These are phyloP conservation scores for Tricholauxania praeusta DNA, from an alignment of 2,888 invertebrate genomes.

Conservation along the genomic window DNA sequence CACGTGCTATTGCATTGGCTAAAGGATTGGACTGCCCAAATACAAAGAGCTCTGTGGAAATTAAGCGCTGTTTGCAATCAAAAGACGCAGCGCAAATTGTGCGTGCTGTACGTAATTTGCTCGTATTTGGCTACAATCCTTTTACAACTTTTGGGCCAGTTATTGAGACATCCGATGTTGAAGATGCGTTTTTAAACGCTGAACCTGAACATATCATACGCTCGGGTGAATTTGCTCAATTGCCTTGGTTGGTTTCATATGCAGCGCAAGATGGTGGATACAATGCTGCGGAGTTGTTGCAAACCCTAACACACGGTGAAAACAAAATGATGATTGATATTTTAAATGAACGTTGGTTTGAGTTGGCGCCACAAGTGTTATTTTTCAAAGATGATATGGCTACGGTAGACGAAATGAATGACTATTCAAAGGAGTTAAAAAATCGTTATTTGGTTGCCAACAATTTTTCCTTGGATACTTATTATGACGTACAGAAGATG, in stretches of 20 bases:
- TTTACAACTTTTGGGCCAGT: conserved; percentile 82
- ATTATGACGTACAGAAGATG: conserved; percentile 68
- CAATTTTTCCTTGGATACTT: conserved; percentile 68
- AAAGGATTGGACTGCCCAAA: conserved; percentile 74
- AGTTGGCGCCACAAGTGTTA: conserved; percentile 73
- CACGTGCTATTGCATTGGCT: conserved; percentile 75
- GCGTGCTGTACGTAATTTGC: conserved; percentile 63
- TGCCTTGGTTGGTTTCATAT: conserved; percentile 79
- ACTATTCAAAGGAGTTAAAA: conserved; percentile 47
- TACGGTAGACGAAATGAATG: conserved; percentile 63
- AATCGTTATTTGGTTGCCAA: conserved; percentile 49
- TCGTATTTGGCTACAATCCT: conserved; percentile 74
- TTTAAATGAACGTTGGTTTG: conserved; percentile 70
- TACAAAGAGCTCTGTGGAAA: conserved; percentile 68
- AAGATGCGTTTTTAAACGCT: conserved; percentile 75
- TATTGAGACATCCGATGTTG: conserved; percentile 70
- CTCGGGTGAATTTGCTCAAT: conserved; percentile 72
- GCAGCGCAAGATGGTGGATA: conserved; percentile 81
- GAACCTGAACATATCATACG: conserved; percentile 75
- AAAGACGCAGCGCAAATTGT: conserved; percentile 75
- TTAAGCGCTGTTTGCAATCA: conserved; percentile 75
- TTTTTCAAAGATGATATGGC: conserved; percentile 74
- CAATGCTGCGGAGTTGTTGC: conserved; percentile 70
- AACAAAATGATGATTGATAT: conserved; percentile 69
- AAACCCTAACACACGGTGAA: conserved; percentile 53